Conservation (phyloP, 2,113 vertebrate species). For the Oncorhynchus mykiss region DNA sequence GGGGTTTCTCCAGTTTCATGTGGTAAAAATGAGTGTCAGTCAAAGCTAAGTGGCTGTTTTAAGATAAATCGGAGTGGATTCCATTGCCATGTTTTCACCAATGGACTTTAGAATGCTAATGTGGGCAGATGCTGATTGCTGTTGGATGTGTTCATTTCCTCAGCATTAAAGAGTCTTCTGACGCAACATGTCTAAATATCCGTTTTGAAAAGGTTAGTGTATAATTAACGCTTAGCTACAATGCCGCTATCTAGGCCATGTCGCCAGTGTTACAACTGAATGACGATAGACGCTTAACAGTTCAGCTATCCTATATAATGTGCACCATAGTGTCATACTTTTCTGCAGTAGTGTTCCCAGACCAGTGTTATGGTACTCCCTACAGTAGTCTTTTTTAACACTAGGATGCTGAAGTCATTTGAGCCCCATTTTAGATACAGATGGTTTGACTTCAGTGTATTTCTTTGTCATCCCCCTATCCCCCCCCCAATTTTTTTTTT, state of each 20-base stretch:
- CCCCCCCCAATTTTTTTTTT: too few relatives aligned
- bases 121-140: constrained; percentile 66
- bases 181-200: constrained; percentile 67
- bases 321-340: neutral
- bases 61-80: constrained; percentile 81
- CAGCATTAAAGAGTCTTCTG: constrained; percentile 58
- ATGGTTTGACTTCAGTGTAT: neutral
- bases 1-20: constrained; percentile 88
- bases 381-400: neutral
- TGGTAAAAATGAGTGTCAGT: constrained; percentile 98
- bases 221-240: constrained; percentile 71
- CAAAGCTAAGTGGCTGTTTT: constrained; percentile 88
- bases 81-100: constrained; percentile 64
- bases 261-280: constrained; percentile 27
- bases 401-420: neutral
- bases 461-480: too few relatives aligned
- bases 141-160: constrained; percentile 69
- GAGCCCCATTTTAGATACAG: neutral
- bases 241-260: constrained; percentile 60
- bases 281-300: constrained; percentile 45
- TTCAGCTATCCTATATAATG: constrained; percentile 27
- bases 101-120: constrained; percentile 68
- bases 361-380: neutral
- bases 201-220: constrained; percentile 73
- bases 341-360: neutral